These are phyloP conservation scores for Dexiosoma caninum DNA, from an alignment of 2,888 invertebrate species.

Conservation along the genomic window DNA sequence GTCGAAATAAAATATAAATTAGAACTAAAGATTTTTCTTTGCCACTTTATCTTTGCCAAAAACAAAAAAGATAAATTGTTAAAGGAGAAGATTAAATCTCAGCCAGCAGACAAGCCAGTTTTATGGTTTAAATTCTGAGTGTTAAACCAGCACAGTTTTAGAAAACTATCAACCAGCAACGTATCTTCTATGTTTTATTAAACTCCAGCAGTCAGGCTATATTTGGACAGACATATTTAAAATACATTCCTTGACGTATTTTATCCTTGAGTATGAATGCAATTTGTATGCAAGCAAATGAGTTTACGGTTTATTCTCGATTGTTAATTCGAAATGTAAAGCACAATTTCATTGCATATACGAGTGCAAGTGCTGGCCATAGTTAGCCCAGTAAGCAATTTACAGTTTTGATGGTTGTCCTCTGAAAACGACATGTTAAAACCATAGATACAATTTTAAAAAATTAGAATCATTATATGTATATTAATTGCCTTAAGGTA, in stretches of 20 bases:
- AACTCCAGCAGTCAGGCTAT: background rate
- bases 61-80: background rate
- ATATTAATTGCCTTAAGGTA: too few relatives aligned
- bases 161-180: conserved; percentile 40
- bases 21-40: background rate
- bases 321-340: conserved; percentile 59
- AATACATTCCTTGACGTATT: conserved; percentile 54
- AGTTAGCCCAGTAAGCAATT: background rate
- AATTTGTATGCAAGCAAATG: conserved; percentile 66
- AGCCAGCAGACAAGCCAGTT: conserved; percentile 16
- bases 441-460: too few relatives aligned
- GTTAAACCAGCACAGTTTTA: background rate
- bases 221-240: background rate
- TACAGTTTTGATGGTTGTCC: too few relatives aligned
- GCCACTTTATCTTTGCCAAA: background rate
- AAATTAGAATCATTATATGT: too few relatives aligned
- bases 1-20: conserved; percentile 8
- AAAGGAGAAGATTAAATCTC: conserved; percentile 1
- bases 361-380: background rate
- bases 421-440: too few relatives aligned
- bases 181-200: conserved; percentile 11
- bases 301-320: conserved; percentile 55
- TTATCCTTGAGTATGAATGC: conserved; percentile 66
- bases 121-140: background rate
- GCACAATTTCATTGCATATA: conserved; percentile 1